Evolutionary conservation across 2,113 vertebrate species (phyloP), one percentile per base, ranked within the genome.

Genomic region (Engraulis encrasicolus): DNA sequence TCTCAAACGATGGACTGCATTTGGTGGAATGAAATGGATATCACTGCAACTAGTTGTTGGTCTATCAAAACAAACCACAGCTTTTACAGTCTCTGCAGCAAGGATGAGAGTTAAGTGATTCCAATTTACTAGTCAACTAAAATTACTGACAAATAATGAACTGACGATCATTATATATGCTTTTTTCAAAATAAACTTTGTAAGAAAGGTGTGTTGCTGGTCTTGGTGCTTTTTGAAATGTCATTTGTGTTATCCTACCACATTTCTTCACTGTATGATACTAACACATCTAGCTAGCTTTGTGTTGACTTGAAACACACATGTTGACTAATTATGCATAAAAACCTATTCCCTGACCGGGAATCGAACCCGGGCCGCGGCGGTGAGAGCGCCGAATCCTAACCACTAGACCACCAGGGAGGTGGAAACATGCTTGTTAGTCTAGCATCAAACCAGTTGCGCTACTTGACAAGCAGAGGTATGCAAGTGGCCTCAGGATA

Each of bases 151-250:
- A 87, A 84, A 89, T 84, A 80, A 93, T 92, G 89, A 93, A 89
- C 90, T 89, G 92, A 92, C 87, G 89, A 86, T 88, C 82, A 88
- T 89, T 93, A 87, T 95, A 93, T 95, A 93, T 92, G 85, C 90
- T 94, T 96, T 97, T 96, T 96, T 97, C 96, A 93, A 94, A 97
- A 96, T 97, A 97, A 97, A 97, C 89, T 90, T 90, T 89, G 74
- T 85, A 58, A 91, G 86, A 86, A 37, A 82, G 12, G 9, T 66
- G n/a, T 17, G 2, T 50, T 74, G 48, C 36, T 74, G 2, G 17
- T 6, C 9, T 79, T 78, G 2, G n/a, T n/a, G n/a, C n/a, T 12
- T 48, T 1, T 17, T 34, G 6, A 49, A n/a, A 14, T 71, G 14
- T 12, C 9, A 4, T 71, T 14, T 12, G 61, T 71, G 2, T 1